phyloP scores from a whole-genome alignment of 2,888 invertebrate species.

The Tachystola acroxantha region DNA sequence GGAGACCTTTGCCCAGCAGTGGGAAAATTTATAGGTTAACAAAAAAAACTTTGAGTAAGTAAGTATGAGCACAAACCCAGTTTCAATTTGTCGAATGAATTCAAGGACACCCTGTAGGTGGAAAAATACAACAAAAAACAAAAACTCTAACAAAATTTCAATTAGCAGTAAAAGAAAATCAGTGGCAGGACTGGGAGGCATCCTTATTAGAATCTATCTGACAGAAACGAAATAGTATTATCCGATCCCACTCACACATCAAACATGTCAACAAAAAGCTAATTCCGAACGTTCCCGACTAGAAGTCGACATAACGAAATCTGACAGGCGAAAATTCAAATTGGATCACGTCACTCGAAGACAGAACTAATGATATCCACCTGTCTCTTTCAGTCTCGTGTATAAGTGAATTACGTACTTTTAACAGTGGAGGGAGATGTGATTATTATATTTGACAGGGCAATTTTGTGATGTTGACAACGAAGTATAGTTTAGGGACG shows the following conservation, averaged over 20 bases:
- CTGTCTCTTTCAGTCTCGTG: constrained; percentile 29
- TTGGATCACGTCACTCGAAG: constrained; percentile 53
- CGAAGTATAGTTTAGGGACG: not conserved
- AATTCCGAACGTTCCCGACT: constrained; percentile 47
- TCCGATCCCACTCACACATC: constrained; percentile 1
- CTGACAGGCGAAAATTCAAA: constrained; percentile 63
- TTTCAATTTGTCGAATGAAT: too few species aligned
- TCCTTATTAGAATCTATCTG: not conserved
- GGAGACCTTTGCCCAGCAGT: too few species aligned
- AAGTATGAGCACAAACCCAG: too few species aligned
- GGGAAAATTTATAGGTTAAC: too few species aligned
- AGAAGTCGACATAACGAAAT: constrained; percentile 60
- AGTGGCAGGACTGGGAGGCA: too few species aligned
- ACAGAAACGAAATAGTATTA: not conserved
- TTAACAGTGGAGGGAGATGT: constrained; percentile 28
- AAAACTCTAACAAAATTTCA: too few species aligned
- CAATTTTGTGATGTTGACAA: constrained; percentile 49
- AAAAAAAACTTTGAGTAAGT: too few species aligned
- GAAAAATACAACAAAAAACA: too few species aligned
- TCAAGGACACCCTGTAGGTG: too few species aligned
- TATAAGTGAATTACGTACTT: constrained; percentile 27
- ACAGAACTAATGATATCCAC: constrained; percentile 25
- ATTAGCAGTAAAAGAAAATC: too few species aligned
- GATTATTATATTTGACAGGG: constrained; percentile 69
- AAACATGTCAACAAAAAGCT: constrained; percentile 18